Evolutionary conservation across 2,888 invertebrate species (phyloP).

Genomic region (Lamproptera curius): DNA sequence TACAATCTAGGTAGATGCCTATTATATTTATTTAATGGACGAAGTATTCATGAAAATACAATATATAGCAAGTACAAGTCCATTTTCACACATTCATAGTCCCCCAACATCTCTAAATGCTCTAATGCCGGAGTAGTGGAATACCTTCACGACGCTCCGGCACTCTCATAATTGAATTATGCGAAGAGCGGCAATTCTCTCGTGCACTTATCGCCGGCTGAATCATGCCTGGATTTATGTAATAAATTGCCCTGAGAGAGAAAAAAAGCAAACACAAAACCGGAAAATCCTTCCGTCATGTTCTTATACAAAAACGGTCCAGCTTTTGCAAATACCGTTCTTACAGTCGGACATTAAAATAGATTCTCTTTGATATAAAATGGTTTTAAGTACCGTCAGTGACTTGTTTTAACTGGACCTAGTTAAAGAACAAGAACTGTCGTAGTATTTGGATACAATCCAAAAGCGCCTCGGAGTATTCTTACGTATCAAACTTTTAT

Average conservation of each 20-base stretch:
- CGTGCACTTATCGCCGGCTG: conserved; percentile 62
- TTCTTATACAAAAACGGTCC: conserved; percentile 49
- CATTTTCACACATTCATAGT: conserved; percentile 11
- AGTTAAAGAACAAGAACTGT: background rate
- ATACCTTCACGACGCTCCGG: conserved; percentile 42
- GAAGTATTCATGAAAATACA: no score
- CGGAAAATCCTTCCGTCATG: no score
- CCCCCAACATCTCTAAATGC: conserved; percentile 11
- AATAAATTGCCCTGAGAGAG: conserved; percentile 55
- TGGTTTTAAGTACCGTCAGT: no score
- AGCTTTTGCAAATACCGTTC: no score
- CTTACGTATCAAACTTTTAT: no score
- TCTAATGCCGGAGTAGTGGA: conserved; percentile 20
- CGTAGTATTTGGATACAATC: background rate
- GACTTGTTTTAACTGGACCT: background rate
- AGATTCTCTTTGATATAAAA: no score
- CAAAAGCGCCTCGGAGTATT: background rate
- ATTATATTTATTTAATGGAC: no score
- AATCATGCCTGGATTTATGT: conserved; percentile 53
- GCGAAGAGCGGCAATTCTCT: conserved; percentile 61
- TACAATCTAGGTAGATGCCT: no score
- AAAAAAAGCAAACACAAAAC: no score
- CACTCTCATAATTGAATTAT: conserved; percentile 70
- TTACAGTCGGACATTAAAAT: no score
- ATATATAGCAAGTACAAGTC: no score